phyloP scores from a whole-genome alignment of 2,888 invertebrate species.

The Acronicta aceris region DNA sequence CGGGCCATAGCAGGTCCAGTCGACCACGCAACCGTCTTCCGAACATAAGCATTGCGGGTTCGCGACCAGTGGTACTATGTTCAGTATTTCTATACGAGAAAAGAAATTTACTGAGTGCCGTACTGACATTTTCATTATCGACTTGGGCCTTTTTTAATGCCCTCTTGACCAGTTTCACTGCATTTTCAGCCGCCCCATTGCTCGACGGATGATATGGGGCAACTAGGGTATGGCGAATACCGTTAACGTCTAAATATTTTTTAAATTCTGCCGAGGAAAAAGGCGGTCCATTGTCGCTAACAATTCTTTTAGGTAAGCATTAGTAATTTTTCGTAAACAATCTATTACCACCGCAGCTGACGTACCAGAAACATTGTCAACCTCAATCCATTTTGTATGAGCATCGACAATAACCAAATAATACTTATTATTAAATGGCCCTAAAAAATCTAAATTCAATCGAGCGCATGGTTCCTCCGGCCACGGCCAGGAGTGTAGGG shows the following conservation, averaged over 20 bases:
- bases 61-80: background rate
- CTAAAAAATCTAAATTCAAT: conserved; percentile 7
- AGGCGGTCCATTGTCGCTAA: conserved; percentile 4
- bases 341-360: too few relatives aligned
- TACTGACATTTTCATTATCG: background rate
- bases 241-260: background rate
- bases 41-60: background rate
- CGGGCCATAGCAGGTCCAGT: background rate
- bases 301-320: conserved; percentile 2
- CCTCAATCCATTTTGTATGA: conserved; percentile 1
- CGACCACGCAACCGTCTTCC: background rate
- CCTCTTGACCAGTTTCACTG: background rate
- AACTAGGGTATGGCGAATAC: conserved; percentile 1
- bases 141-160: background rate
- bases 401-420: background rate
- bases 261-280: conserved; percentile 1
- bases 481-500: conserved; percentile 48
- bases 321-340: too few relatives aligned
- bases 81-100: conserved; percentile 2
- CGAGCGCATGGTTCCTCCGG: conserved; percentile 28
- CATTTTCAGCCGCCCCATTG: too few relatives aligned
- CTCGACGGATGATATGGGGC: background rate
- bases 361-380: background rate
- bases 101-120: background rate
- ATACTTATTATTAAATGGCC: background rate